Percentiles rank a stretch among this genome's conserved stretches.
Evolutionary conservation across 2,113 vertebrate genomes (phyloP).

Genomic region (Peromyscus polionotus): DNA sequence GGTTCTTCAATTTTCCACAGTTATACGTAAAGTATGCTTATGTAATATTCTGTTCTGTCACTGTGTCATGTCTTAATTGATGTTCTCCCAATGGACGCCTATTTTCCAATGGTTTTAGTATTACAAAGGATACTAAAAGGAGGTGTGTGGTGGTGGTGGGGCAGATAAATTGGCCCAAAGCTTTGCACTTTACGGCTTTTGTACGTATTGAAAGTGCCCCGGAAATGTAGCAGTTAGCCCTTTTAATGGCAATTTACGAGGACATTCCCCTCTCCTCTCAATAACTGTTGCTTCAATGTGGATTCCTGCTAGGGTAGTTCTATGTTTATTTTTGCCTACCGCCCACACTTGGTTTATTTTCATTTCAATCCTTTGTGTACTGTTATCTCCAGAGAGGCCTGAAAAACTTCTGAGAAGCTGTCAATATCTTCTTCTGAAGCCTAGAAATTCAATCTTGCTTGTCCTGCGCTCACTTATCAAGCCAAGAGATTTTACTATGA

Average conservation of each 20-base stretch:
- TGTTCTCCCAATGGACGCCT: background rate
- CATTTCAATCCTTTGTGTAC: background rate
- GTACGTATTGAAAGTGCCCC: background rate
- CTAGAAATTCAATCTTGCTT: background rate
- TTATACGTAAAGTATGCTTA: background rate
- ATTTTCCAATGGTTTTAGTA: background rate
- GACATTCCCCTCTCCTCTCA: background rate
- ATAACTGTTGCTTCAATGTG: background rate
- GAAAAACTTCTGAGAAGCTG: background rate
- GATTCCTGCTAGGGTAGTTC: background rate
- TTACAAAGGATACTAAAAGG: background rate
- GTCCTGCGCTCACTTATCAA: background rate
- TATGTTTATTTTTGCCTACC: background rate
- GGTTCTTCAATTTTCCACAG: background rate
- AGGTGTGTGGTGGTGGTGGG: background rate
- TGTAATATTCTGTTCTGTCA: background rate
- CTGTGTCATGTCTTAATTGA: background rate
- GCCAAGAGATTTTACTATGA: background rate
- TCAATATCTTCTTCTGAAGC: background rate
- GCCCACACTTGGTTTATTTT: constrained; percentile 32
- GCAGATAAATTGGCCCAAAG: background rate
- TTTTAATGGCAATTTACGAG: background rate
- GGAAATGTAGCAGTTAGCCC: background rate
- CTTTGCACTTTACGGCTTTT: constrained; percentile 6
- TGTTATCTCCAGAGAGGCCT: background rate